Percentiles rank a stretch among this genome's conserved stretches.
phyloP scores from a whole-genome alignment of 2,888 invertebrate species.

The Thymelicus sylvestris region DNA sequence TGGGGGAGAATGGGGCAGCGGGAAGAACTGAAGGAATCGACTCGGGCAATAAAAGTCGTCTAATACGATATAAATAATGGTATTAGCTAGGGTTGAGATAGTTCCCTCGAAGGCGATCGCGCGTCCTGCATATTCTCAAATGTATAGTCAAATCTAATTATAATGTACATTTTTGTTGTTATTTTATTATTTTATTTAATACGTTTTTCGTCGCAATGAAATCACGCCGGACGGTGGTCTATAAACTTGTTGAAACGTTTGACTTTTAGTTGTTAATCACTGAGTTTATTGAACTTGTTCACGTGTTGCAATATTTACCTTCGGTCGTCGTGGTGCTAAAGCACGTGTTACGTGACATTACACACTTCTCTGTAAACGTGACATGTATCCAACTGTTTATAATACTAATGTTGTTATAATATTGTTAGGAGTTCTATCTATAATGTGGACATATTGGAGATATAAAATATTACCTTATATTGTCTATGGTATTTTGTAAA shows the following conservation, averaged over 20 bases:
- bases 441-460: conserved; percentile 18
- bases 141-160: conserved; percentile 35
- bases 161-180: conserved; percentile 40
- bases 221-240: conserved; percentile 32
- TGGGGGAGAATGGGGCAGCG: background rate
- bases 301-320: conserved; percentile 16
- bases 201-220: conserved; percentile 30
- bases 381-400: conserved; percentile 22
- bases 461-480: conserved; percentile 12
- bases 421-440: conserved; percentile 14
- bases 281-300: conserved; percentile 21
- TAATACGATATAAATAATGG: background rate
- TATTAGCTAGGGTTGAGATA: background rate
- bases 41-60: background rate
- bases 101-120: background rate
- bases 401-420: conserved; percentile 16
- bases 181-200: conserved; percentile 38
- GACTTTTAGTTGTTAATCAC: conserved; percentile 34
- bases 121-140: conserved; percentile 18
- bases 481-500: conserved; percentile 5
- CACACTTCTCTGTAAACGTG: background rate
- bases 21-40: background rate
- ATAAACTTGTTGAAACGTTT: conserved; percentile 36
- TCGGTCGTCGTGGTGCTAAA: conserved; percentile 24
- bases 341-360: background rate